Evolutionary conservation across 2,797 vertebrate species (phyloP), one percentile per base, ranked within the genome.

Genomic region (Fistularia tabacaria): DNA sequence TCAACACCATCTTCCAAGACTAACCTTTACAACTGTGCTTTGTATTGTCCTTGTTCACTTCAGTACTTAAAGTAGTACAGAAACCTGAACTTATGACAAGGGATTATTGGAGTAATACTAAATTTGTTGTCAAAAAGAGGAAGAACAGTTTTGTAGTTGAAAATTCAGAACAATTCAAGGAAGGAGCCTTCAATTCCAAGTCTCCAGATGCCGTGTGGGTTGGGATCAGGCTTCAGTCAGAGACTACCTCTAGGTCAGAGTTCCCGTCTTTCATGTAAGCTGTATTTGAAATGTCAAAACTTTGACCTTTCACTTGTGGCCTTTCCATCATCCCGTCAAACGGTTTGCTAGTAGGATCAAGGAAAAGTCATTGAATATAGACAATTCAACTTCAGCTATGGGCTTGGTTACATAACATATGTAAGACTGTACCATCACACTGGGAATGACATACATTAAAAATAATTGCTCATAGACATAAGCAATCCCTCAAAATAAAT

Each of bases 391-490:
- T 80, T 82, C 78, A 85, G 82, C 83, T 81, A 80, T 81, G 81
- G 83, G 84, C 84, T 88, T 89, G 82, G 88, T 88, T 90, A 91
- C 88, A 91, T 90, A 90, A 91, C 87, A 89, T 90, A 90, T 86
- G 87, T 91, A 92, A 91, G 90, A 92, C 91, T 91, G 90, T 92
- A 92, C 89, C 90, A 90, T 90, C 87, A 89, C 88, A 81, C 86
- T 88, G 90, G 91, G 90, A 92, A 92, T 92, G 91, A 90, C 88
- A 89, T 88, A 91, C 86, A 87, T 85, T 86, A 90, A 88, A 89
- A 90, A 87, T 87, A 85, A 80, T 83, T 91, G 90, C 90, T 92
- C 86, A 91, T 90, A 89, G 82, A 91, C 82, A 89, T 86, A 91
- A 92, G 91, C 90, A 91, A 89, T 86, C 87, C 86, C 87, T 88